Conservation (phyloP, 2,113 vertebrate genomes). For the Leiothrix lutea region DNA sequence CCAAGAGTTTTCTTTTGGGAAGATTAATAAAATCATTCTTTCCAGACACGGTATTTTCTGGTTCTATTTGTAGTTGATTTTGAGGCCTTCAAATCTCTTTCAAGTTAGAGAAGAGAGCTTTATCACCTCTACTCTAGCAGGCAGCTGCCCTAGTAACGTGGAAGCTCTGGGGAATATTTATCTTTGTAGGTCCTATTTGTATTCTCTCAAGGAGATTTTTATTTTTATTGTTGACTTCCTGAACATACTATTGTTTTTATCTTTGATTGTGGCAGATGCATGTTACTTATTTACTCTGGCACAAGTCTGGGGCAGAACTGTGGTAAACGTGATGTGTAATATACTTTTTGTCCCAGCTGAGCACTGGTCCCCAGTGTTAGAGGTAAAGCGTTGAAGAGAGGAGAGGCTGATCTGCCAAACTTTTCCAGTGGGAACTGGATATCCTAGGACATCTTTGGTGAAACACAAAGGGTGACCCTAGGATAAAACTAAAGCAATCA, state of each 20-base stretch:
- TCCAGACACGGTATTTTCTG: neutral
- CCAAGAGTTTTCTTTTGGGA: neutral
- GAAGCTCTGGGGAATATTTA: neutral
- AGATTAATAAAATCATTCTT: neutral
- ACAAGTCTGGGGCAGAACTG: neutral
- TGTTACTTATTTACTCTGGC: neutral
- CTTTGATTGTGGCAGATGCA: neutral
- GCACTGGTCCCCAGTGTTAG: neutral
- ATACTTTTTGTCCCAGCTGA: neutral
- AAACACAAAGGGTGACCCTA: neutral
- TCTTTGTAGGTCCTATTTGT: neutral
- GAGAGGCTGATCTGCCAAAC: neutral
- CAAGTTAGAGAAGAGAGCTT: neutral
- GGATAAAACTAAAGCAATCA: neutral
- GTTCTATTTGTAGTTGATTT: neutral
- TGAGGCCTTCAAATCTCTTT: neutral
- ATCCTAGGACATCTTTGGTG: neutral
- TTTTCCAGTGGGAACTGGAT: neutral
- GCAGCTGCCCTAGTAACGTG: neutral
- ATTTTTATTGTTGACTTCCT: neutral
- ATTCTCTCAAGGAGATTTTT: neutral
- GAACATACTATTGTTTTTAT: neutral
- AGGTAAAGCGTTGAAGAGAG: neutral
- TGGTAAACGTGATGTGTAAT: neutral
- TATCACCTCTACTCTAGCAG: neutral